These are phyloP conservation scores for Gila orcuttii DNA, from an alignment of 2,113 vertebrate genomes.

Conservation along the genomic window DNA sequence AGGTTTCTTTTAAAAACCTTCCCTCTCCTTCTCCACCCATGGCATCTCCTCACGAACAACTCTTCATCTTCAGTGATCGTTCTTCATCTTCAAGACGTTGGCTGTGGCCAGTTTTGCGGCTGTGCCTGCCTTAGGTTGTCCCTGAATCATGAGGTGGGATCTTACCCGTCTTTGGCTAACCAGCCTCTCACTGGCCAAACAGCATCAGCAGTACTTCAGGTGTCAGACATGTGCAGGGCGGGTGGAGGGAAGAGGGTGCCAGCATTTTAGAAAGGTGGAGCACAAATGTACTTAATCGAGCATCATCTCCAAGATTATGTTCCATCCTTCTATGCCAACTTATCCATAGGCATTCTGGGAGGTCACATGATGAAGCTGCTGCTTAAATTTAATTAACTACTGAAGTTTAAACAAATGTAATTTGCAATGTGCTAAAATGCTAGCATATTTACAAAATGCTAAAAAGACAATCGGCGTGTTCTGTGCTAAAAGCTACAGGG, in stretches of 20 bases:
- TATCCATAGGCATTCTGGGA: slow-evolving; percentile 38
- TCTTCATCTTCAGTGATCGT: slow-evolving; percentile 39
- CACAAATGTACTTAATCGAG: slow-evolving; percentile 44
- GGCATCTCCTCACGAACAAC: not conserved
- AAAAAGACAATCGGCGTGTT: not conserved
- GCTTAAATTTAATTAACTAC: not conserved
- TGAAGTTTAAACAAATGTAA: not conserved
- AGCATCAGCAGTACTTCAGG: slow-evolving; percentile 33
- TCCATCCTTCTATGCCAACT: slow-evolving; percentile 16
- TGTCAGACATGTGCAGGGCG: slow-evolving; percentile 34
- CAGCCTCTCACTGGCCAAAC: slow-evolving; percentile 73
- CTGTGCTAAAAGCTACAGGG: slow-evolving; percentile 49
- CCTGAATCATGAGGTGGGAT: slow-evolving; percentile 73
- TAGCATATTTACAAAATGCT: not conserved
- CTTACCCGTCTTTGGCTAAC: slow-evolving; percentile 88
- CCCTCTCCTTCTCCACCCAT: slow-evolving; percentile 49
- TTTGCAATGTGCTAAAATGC: not conserved
- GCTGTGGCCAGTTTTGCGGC: slow-evolving; percentile 73
- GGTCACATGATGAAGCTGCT: slow-evolving; percentile 11
- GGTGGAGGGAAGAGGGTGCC: slow-evolving; percentile 51
- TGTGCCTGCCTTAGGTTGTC: slow-evolving; percentile 89
- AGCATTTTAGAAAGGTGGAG: slow-evolving; percentile 31
- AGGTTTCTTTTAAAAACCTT: slow-evolving; percentile 45
- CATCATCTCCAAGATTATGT: slow-evolving; percentile 26
- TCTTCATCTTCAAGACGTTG: slow-evolving; percentile 3